Evolutionary conservation across 2,113 vertebrate genomes (phyloP).

Genomic region (Cygnus buccinator): DNA sequence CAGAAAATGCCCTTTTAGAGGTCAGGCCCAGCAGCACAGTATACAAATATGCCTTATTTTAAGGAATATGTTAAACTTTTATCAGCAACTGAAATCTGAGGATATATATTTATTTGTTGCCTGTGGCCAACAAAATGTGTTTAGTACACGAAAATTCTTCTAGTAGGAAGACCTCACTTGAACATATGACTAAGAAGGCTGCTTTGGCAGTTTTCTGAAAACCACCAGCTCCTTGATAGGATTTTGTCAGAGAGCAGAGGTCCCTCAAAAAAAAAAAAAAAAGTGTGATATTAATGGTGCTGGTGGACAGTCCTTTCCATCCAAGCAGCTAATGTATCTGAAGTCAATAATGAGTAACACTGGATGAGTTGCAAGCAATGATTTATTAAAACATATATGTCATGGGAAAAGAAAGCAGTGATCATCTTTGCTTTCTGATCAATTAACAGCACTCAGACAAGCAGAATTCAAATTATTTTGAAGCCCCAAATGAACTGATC

Average conservation of each 20-base stretch:
- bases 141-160: neutral
- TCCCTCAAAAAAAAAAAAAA: neutral
- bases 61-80: neutral
- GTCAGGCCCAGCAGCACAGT: neutral
- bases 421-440: conserved; percentile 76
- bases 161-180: neutral
- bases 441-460: conserved; percentile 74
- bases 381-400: conserved; percentile 69
- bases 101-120: neutral
- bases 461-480: conserved; percentile 64
- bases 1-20: neutral
- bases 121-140: neutral
- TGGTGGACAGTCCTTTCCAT: conserved; percentile 37
- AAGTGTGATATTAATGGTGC: conserved; percentile 7
- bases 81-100: neutral
- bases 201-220: neutral
- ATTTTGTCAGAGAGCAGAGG: conserved; percentile 18
- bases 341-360: conserved; percentile 68
- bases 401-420: conserved; percentile 60
- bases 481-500: conserved; percentile 55
- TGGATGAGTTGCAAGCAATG: conserved; percentile 51
- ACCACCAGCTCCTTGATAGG: neutral
- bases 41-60: neutral
- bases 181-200: neutral
- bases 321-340: conserved; percentile 25